Base-by-base conservation (phyloP, 2,888 invertebrate species). In the Ecdyonurus torrentis region DNA sequence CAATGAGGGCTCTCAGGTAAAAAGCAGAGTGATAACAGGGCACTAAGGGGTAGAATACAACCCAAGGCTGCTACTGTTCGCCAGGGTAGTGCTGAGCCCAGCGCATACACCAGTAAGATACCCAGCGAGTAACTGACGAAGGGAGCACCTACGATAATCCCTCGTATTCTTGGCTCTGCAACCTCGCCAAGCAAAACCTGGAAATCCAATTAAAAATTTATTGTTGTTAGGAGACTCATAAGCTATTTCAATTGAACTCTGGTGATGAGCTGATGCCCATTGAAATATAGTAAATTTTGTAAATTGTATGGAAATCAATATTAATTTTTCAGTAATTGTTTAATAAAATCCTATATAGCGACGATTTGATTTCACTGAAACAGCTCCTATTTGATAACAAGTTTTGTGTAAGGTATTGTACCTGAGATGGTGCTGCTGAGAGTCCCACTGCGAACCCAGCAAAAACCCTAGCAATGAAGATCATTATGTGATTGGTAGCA, bases 151-250 rank as follows among this genome's bases (percentile, higher is more conserved):
- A 84, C 83, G 10, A 88, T 77, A 60, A 82, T 74, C 2, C 87
- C 86, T 64, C 89, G 78, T 20, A 88, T 72, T 69, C 83, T 80
- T 23, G 88, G 85, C 68, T 87, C 86, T 1, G 87, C 82, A 65
- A 85, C 85, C 76, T 89, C 89, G 2, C 87, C 86, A 65, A 89
- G 79, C 67, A 88, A 81, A 2, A 89, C 84, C 89, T 88, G 74
- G 1, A 73, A 70, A 67, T 59, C 67, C 68, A 37, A 37, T n/a
- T n/a, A n/a, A n/a, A n/a, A n/a, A n/a, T n/a, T n/a, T n/a, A n/a
- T 23, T 37, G 24, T 53, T n/a, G 52, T n/a, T n/a, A 15, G 15
- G 15, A 2, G 2, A 19, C 7, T n/a, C 1, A n/a, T 2, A 53
- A 53, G 19, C 22, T 20, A 53, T 53, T 53, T 2, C 58, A 55